Evolutionary conservation across 2,113 vertebrate species (phyloP).

Genomic region (Aphyosemion australe): DNA sequence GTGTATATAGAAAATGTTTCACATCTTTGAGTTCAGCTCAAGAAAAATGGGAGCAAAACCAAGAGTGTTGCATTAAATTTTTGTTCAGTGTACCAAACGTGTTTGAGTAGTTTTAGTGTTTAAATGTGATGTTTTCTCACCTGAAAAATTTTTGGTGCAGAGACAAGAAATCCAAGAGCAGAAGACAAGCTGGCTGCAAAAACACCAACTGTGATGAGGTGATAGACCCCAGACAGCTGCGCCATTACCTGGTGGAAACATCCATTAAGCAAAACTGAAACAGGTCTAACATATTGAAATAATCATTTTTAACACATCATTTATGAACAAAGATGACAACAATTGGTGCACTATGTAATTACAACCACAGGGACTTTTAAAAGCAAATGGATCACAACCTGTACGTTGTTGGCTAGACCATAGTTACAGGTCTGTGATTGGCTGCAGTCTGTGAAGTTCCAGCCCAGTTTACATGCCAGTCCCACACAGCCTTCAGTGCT

Average conservation of each 20-base stretch:
- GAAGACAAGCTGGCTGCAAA: slow-evolving; percentile 83
- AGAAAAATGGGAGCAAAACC: too few relatives aligned
- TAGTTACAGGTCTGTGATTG: slow-evolving; percentile 56
- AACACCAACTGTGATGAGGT: slow-evolving; percentile 76
- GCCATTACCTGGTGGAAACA: slow-evolving; percentile 66
- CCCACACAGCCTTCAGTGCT: slow-evolving; percentile 59
- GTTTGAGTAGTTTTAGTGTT: neutral
- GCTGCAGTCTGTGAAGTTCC: slow-evolving; percentile 77
- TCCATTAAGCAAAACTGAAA: neutral
- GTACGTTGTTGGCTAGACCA: slow-evolving; percentile 69
- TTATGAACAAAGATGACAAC: too few relatives aligned
- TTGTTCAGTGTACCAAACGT: too few relatives aligned
- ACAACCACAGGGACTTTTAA: too few relatives aligned
- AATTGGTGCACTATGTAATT: too few relatives aligned
- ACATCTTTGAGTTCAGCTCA: too few relatives aligned
- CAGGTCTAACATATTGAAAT: neutral
- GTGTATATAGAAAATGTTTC: too few relatives aligned
- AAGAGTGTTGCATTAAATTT: too few relatives aligned
- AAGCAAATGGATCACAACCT: slow-evolving; percentile 49
- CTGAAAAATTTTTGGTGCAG: slow-evolving; percentile 82
- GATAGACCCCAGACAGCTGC: slow-evolving; percentile 72
- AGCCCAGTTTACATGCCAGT: slow-evolving; percentile 69
- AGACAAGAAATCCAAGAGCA: slow-evolving; percentile 81
- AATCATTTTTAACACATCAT: too few relatives aligned
- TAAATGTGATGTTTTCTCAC: slow-evolving; percentile 39